A percentile compares a stretch with the other conserved stretches of the same genome.
These are phyloP conservation scores for Tangara arthus DNA, from an alignment of 2,797 vertebrate species.

Conservation along the genomic window DNA sequence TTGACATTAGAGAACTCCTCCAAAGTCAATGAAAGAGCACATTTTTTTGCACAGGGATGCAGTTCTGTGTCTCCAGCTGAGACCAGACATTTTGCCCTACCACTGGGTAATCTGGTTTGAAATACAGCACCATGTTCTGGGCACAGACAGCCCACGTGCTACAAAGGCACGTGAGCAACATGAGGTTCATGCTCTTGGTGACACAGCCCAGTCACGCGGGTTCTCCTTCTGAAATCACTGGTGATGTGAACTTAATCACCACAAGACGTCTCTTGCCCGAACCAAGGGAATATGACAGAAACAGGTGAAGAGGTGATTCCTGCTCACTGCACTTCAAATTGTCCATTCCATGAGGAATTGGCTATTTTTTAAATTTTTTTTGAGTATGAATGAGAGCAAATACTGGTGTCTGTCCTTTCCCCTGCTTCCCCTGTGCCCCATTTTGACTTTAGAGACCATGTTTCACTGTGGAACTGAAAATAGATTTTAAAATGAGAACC, in stretches of 20 bases:
- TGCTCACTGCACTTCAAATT: not conserved
- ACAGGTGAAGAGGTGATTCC: not conserved
- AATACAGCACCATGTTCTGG: not conserved
- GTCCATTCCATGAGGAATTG: not conserved
- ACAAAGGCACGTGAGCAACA: accelerated
- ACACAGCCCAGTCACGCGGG: accelerated
- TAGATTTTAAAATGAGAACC: not conserved
- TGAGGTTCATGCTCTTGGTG: not conserved
- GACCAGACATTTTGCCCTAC: not conserved
- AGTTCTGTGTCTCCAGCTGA: not conserved
- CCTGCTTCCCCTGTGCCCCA: accelerated
- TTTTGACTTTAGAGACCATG: not conserved
- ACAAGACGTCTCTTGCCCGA: not conserved
- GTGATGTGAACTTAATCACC: not conserved
- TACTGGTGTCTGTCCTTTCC: accelerated
- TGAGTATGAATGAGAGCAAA: not conserved
- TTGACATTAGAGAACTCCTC: not conserved
- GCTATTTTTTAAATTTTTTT: not conserved
- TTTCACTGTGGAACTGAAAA: not conserved
- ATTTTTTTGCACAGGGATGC: not conserved
- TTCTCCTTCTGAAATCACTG: not conserved
- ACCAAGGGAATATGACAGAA: not conserved
- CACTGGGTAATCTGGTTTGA: not conserved
- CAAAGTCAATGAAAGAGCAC: not conserved
- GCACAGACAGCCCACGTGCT: accelerated